Percentiles rank a stretch among this genome's conserved stretches.
Evolutionary conservation across 37 sponge, comb jelly and placozoan genomes (phyloP).

Genomic region (Halisarca cf. caerulea): DNA sequence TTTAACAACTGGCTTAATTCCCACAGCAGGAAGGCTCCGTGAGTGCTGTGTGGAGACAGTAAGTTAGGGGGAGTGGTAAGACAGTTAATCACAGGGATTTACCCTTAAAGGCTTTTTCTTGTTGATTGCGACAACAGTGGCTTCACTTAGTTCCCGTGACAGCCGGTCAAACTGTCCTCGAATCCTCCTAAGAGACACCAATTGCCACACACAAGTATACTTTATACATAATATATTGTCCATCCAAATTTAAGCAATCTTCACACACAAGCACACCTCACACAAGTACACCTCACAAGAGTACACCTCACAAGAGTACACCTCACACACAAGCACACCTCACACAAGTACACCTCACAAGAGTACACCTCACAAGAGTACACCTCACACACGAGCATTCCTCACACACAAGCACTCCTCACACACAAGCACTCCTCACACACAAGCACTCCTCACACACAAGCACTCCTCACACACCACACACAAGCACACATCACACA

Average conservation of each 20-base stretch:
- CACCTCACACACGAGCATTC: not conserved
- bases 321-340: slow-evolving; percentile 28
- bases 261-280: not conserved
- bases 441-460: no score
- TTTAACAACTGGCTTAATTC: slow-evolving; percentile 76
- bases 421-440: no score
- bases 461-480: not conserved
- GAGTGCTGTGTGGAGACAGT: slow-evolving; percentile 25
- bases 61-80: slow-evolving; percentile 7
- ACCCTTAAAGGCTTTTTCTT: slow-evolving; percentile 41
- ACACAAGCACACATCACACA: slow-evolving; percentile 5
- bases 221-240: no score
- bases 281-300: not conserved
- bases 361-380: not conserved
- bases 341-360: slow-evolving; percentile 62
- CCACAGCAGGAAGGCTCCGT: slow-evolving; percentile 87
- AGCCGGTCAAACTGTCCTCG: slow-evolving; percentile 83
- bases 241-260: no score
- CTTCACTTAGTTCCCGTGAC: slow-evolving; percentile 74
- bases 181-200: slow-evolving; percentile 56
- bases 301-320: no score
- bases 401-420: not conserved
- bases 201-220: not conserved
- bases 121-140: slow-evolving; percentile 56
- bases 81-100: not conserved